Conservation (phyloP, 2,113 vertebrate species). For the Megatriorchis doriae region DNA sequence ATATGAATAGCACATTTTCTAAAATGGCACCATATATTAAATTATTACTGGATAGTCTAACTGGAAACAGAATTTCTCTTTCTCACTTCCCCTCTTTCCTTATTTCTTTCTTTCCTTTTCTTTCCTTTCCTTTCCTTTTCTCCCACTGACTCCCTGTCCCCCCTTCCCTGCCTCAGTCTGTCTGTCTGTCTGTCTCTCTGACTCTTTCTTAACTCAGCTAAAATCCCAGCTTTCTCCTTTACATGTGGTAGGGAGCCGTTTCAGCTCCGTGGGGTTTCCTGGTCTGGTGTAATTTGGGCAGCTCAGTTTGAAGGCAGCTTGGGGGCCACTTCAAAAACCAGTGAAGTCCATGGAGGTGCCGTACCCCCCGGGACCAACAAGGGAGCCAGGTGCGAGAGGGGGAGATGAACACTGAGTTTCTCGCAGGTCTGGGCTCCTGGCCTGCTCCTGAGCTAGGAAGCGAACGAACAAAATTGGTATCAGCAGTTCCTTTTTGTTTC, state of each 20-base stretch:
- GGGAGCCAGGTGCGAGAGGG: not conserved
- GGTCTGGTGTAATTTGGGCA: not conserved
- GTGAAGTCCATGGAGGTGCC: not conserved
- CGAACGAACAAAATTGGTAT: accelerated
- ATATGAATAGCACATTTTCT: conserved; percentile 75
- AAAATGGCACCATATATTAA: conserved; percentile 73
- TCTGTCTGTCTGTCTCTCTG: not conserved
- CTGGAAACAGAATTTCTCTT: conserved; percentile 34
- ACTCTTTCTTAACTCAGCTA: not conserved
- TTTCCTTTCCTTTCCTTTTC: not conserved
- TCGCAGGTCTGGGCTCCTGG: not conserved
- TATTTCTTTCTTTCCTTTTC: not conserved
- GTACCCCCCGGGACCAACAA: not conserved
- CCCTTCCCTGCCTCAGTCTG: accelerated
- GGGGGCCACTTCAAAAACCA: not conserved
- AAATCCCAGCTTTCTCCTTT: not conserved
- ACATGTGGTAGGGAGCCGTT: not conserved
- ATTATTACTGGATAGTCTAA: conserved; percentile 66
- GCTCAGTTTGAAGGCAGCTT: not conserved
- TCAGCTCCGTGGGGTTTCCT: not conserved
- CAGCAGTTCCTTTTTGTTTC: not conserved
- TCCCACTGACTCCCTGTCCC: not conserved
- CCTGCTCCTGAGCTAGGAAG: not conserved
- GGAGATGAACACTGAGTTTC: not conserved
- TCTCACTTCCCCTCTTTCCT: not conserved